Percentiles rank a stretch among this genome's conserved stretches.
These are phyloP conservation scores for Spinus pinus DNA, from an alignment of 2,797 vertebrate species.

Conservation along the genomic window DNA sequence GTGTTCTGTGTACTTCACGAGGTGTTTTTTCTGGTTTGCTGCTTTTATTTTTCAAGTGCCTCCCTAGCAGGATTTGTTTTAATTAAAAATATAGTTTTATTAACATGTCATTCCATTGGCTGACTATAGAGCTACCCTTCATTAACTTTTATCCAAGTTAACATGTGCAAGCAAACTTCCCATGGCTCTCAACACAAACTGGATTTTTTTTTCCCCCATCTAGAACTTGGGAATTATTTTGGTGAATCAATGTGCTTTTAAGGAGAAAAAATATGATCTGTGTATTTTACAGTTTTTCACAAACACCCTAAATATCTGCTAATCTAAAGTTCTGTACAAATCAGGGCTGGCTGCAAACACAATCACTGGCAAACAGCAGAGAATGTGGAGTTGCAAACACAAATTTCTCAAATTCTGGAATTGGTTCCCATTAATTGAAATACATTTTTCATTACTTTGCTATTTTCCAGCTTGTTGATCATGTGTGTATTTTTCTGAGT, in stretches of 20 bases:
- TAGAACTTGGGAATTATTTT: neutral
- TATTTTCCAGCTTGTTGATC: neutral
- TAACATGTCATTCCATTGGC: neutral
- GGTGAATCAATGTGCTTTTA: neutral
- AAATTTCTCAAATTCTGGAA: neutral
- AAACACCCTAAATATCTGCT: neutral
- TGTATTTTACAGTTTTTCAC: neutral
- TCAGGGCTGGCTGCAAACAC: neutral
- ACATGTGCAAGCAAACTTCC: neutral
- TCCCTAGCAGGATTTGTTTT: neutral
- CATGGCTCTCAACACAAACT: neutral
- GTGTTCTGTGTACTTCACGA: neutral
- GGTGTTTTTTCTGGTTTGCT: neutral
- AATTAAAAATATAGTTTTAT: neutral
- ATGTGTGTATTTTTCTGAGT: neutral
- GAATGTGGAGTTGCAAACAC: neutral
- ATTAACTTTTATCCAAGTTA: neutral
- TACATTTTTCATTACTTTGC: neutral
- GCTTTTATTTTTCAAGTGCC: neutral
- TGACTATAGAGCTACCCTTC: neutral
- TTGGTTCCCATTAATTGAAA: neutral
- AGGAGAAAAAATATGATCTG: neutral
- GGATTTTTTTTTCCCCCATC: neutral
- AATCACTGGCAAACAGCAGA: neutral
- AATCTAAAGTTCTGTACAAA: neutral